Conservation (phyloP, 2,113 vertebrate genomes). For the Onychostruthus taczanowskii region DNA sequence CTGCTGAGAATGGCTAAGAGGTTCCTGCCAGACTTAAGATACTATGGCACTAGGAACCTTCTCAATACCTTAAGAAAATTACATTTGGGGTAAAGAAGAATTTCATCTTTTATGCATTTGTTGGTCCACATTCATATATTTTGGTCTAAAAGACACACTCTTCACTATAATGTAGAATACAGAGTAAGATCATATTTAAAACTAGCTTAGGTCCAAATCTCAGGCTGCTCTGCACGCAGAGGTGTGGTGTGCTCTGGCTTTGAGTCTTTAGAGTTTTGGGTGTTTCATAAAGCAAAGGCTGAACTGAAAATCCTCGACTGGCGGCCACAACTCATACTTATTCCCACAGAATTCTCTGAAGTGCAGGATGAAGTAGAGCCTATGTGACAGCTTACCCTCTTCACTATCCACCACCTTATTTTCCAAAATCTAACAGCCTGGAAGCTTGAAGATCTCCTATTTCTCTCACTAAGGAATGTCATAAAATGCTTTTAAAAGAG, state of each 20-base stretch:
- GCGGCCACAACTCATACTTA: neutral
- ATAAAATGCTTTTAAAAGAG: neutral
- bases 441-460: neutral
- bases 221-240: rapidly evolving
- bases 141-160: neutral
- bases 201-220: neutral
- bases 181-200: neutral
- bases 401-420: neutral
- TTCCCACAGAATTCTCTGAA: neutral
- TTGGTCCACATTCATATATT: neutral
- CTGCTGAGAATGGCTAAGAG: neutral
- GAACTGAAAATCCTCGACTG: neutral
- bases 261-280: neutral
- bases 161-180: neutral
- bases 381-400: neutral
- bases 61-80: neutral
- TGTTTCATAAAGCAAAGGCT: neutral
- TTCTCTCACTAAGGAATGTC: neutral
- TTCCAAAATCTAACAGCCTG: neutral
- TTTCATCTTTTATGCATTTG: neutral
- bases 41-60: neutral
- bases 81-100: neutral
- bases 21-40: neutral
- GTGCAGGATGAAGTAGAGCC: neutral
- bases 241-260: neutral